Evolutionary conservation across 2,113 vertebrate genomes (phyloP).

Genomic region (Anarhynchus alexandrinus): DNA sequence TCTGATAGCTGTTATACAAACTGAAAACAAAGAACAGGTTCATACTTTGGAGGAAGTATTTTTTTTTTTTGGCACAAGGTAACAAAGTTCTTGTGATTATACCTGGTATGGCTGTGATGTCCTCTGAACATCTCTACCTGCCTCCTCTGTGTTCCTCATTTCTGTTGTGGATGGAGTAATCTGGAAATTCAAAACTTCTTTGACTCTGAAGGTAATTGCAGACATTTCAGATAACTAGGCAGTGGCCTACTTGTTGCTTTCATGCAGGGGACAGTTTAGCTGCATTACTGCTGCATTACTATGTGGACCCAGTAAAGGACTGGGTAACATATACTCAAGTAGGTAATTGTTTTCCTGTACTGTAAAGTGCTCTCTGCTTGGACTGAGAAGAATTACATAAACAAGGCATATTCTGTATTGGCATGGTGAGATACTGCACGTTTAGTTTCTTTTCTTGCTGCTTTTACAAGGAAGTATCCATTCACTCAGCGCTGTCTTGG

Average conservation of each 20-base stretch:
- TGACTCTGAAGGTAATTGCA: not conserved
- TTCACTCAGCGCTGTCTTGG: not conserved
- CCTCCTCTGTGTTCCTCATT: fast-evolving
- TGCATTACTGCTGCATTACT: too few relatives aligned
- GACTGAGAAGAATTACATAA: not conserved
- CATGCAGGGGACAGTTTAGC: not conserved
- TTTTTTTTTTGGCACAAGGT: not conserved
- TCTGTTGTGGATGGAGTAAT: not conserved
- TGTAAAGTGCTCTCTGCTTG: fast-evolving
- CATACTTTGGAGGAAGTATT: not conserved
- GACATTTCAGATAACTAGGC: not conserved
- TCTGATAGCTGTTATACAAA: not conserved
- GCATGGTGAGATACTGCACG: not conserved
- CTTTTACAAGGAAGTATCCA: not conserved
- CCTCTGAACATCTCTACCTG: not conserved
- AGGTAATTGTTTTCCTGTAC: not conserved
- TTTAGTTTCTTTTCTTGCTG: not conserved
- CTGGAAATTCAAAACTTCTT: not conserved
- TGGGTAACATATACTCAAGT: not conserved
- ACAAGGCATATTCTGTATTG: not conserved
- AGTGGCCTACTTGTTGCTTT: not conserved
- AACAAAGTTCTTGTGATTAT: not conserved
- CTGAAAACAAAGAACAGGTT: not conserved
- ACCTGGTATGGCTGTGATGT: not conserved
- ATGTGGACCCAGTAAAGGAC: not conserved